Evolutionary conservation across 2,797 vertebrate species (phyloP), one percentile per base, ranked within the genome.

Genomic region (Bovichtus variegatus): DNA sequence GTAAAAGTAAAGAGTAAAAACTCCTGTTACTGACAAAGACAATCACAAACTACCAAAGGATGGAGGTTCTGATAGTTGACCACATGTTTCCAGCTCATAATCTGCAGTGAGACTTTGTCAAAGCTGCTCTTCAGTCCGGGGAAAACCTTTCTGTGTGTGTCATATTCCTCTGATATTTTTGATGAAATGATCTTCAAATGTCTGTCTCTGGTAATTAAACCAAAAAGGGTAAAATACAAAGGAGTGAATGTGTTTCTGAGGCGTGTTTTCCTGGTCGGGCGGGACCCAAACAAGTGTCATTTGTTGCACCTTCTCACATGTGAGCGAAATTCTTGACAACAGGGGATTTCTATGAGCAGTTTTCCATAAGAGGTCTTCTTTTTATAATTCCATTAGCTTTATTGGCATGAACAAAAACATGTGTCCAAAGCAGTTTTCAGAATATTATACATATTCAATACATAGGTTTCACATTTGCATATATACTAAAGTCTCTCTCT

Each of bases 121-220:
- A 87, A 84, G 73, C 71, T 79, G 71, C 66, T 62, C 72, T 71
- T 58, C 72, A 68, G 72, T 66, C 73, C 71, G 36, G 61, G 65
- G 76, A 89, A 89, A 84, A 87, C 87, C 89, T 90, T 89, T 87
- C 80, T 78, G 82, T 55, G 90, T 38, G 93, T 93, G 86, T 92
- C 91, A 91, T 92, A 94, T 94, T 95, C 92, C 95, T 95, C 90
- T 87, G 82, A 83, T 85, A 90, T 79, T 90, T 91, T 91, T 94
- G 89, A 94, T 94, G 94, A 91, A 77, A 93, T 82, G 90, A 82
- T 89, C 93, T 93, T 92, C 90, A 90, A 60, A 72, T 86, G 88
- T 93, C 91, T 93, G 93, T 93, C 91, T 93, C 93, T 94, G 94
- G 93, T 94, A 92, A 92, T 71, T 84, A 34, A n/a, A 53, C n/a